A percentile compares a stretch with the other conserved stretches of the same genome.
These are phyloP conservation scores for Sciurus niger DNA, from an alignment of 2,113 vertebrate genomes.

Conservation along the genomic window DNA sequence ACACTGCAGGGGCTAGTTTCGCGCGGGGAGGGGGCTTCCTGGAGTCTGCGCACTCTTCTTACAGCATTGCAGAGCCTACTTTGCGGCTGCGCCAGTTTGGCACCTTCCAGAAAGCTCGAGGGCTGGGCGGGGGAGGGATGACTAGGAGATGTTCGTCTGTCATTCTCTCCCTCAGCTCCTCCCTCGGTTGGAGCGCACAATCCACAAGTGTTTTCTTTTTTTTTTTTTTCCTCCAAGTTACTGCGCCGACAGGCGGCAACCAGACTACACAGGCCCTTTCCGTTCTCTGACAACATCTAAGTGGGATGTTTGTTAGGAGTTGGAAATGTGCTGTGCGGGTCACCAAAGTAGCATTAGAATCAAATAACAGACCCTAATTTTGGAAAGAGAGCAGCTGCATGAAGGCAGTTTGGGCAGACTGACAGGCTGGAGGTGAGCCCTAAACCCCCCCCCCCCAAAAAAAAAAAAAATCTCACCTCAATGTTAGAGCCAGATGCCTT, in stretches of 20 bases:
- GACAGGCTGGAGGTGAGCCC: neutral
- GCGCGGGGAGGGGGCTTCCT: constrained; percentile 56
- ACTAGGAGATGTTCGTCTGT: neutral
- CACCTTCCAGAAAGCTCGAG: constrained; percentile 79
- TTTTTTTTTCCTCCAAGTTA: neutral
- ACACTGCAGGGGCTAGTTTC: constrained; percentile 44
- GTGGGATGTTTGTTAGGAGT: neutral
- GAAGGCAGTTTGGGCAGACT: neutral
- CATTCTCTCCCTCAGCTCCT: neutral
- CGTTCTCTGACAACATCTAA: neutral
- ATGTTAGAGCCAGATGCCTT: rapidly evolving
- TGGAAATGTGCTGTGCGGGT: neutral
- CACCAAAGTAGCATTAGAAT: constrained; percentile 48
- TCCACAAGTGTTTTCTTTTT: constrained; percentile 60
- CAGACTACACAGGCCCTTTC: neutral
- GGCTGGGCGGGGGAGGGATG: neutral
- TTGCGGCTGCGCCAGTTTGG: constrained; percentile 74
- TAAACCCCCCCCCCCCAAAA: neutral
- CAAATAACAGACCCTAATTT: constrained; percentile 55
- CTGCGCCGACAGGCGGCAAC: neutral
- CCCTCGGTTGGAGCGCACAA: neutral
- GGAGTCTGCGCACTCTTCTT: constrained; percentile 65
- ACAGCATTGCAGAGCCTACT: constrained; percentile 70
- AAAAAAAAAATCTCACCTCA: neutral
- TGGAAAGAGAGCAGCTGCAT: constrained; percentile 53